Evolutionary conservation across 2,113 vertebrate species (phyloP).

Genomic region (Urocynchramus pylzowi): DNA sequence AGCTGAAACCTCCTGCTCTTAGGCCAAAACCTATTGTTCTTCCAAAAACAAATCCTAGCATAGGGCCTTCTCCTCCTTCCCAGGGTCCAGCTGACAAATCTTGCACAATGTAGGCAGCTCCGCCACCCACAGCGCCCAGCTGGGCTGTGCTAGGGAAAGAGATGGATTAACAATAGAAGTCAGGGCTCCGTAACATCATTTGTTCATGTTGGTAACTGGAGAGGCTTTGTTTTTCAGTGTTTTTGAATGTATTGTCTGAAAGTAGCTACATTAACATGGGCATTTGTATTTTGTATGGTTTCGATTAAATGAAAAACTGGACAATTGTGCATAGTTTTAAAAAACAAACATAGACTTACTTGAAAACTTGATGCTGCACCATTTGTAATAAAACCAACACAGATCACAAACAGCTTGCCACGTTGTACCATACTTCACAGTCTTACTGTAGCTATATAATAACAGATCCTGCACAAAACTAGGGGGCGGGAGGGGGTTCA

Average conservation of each 20-base stretch:
- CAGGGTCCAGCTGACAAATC: slow-evolving; percentile 94
- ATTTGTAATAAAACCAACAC: slow-evolving; percentile 75
- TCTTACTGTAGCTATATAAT: slow-evolving; percentile 57
- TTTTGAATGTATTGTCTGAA: slow-evolving; percentile 74
- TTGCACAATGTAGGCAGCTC: slow-evolving; percentile 89
- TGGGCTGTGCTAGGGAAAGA: slow-evolving; percentile 20
- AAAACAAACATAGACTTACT: slow-evolving; percentile 76
- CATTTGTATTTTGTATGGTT: slow-evolving; percentile 79
- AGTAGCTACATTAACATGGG: slow-evolving; percentile 75
- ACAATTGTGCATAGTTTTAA: slow-evolving; percentile 73
- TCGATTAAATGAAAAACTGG: slow-evolving; percentile 72
- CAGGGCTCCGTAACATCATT: slow-evolving; percentile 30
- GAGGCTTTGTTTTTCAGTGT: slow-evolving; percentile 72
- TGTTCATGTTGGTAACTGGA: slow-evolving; percentile 75
- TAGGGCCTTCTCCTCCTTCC: slow-evolving; percentile 79
- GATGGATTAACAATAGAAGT: slow-evolving; percentile 49
- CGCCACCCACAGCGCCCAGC: slow-evolving; percentile 1
- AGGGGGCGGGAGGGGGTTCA: background rate
- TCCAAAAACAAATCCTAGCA: slow-evolving; percentile 85
- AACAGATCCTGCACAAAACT: slow-evolving; percentile 54
- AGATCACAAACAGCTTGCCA: slow-evolving; percentile 79
- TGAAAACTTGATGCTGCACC: slow-evolving; percentile 81
- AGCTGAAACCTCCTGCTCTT: slow-evolving; percentile 92
- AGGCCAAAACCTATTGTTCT: slow-evolving; percentile 93
- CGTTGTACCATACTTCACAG: slow-evolving; percentile 55